These are phyloP conservation scores for Mystacornis crossleyi DNA, from an alignment of 2,113 vertebrate species.

Conservation along the genomic window DNA sequence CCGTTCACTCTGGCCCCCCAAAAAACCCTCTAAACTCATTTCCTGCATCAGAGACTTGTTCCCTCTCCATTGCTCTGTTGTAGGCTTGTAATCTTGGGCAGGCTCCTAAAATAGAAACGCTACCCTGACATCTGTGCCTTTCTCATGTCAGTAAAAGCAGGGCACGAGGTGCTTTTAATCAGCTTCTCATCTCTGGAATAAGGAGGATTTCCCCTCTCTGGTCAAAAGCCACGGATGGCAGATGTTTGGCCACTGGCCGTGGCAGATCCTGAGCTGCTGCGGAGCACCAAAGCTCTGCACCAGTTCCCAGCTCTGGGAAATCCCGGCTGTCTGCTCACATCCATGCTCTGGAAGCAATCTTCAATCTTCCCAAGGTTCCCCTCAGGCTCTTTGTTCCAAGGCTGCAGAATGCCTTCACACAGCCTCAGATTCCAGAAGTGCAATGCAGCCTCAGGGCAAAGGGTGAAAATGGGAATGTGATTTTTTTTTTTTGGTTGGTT, in stretches of 20 bases:
- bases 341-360: background rate
- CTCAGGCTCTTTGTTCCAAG: background rate
- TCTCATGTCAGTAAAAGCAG: background rate
- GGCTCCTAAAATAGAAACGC: background rate
- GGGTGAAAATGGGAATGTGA: background rate
- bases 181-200: background rate
- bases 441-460: background rate
- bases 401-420: background rate
- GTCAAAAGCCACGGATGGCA: conserved; percentile 19
- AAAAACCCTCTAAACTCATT: background rate
- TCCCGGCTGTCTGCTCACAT: background rate
- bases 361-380: background rate
- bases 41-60: background rate
- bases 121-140: conserved; percentile 2
- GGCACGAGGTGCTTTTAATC: background rate
- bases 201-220: background rate
- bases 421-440: background rate
- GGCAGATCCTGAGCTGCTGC: conserved; percentile 16
- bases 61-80: background rate
- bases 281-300: background rate
- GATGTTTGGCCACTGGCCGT: background rate
- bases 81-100: background rate
- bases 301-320: conserved; percentile 29
- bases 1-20: background rate
- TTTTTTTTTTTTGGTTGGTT: background rate